phyloP scores from a whole-genome alignment of 1,140 invertebrate species.

The Stegodyphus dumicola region DNA sequence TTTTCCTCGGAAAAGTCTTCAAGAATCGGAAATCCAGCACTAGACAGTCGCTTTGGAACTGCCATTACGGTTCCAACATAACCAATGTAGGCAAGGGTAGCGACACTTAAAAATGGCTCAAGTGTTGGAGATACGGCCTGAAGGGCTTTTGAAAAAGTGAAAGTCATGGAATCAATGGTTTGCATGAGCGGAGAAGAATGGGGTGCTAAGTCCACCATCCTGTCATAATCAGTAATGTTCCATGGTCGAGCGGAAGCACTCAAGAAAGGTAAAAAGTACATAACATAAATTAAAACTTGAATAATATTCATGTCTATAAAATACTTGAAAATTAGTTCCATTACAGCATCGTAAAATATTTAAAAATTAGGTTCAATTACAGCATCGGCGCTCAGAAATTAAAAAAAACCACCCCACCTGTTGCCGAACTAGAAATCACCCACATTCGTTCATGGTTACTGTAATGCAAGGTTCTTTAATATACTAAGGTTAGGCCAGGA shows the following conservation, averaged over 20 bases:
- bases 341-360: neutral
- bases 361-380: neutral
- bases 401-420: neutral
- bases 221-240: slow-evolving; percentile 7
- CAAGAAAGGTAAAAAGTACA: neutral
- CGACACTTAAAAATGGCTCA: slow-evolving; percentile 7
- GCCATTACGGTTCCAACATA: slow-evolving; percentile 34
- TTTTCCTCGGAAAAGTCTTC: slow-evolving; percentile 27
- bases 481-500: too few species aligned
- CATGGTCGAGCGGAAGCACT: slow-evolving; percentile 22
- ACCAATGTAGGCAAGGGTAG: slow-evolving; percentile 14
- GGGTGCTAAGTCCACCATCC: neutral
- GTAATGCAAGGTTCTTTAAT: too few species aligned
- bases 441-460: too few species aligned
- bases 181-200: slow-evolving; percentile 2
- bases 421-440: too few species aligned
- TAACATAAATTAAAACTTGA: neutral
- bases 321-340: neutral
- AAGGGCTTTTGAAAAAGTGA: slow-evolving; percentile 6
- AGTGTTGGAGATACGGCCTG: slow-evolving; percentile 10
- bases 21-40: slow-evolving; percentile 23
- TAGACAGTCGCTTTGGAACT: neutral
- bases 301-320: neutral
- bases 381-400: neutral
- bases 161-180: slow-evolving; percentile 33